Evolutionary conservation across 2,797 vertebrate genomes (phyloP), one percentile per base, ranked within the genome.

Genomic region (Rhinichthys osculus): DNA sequence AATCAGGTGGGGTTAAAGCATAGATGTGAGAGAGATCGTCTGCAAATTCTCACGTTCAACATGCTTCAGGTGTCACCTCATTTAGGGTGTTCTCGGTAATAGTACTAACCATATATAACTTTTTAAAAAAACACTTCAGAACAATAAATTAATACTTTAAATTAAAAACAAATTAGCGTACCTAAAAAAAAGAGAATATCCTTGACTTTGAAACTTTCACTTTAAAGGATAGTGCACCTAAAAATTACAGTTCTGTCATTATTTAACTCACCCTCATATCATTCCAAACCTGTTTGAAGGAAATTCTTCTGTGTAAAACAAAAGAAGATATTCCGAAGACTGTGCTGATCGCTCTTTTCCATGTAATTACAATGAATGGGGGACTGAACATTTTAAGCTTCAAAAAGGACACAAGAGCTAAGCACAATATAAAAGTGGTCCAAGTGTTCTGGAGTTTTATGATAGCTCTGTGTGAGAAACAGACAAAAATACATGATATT

Each of bases 11-110:
- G 66, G 52, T 72, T 78, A 66, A 23, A 70, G 67, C 62, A 57
- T 78, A 92, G 92, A 94, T 93, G 86, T 88, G 87, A 89, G 86
- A 88, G 33, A 79, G 92, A 93, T 94, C 90, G 90, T 70, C 71
- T 78, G 33, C 8, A 27, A 81, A 85, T 87, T 90, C 91, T 90
- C 85, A 88, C 54, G 70, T 33, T 78, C 74, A 81, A 23, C 44
- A 78, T 62, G 50, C 84, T 62, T 93, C 92, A 92, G 92, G 91
- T 91, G 92, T 57, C 91, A 54, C 78, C 83, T 88, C 86, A 82
- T 89, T 89, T 89, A 62, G 80, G 52, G 86, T 35, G 40, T 66
- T 50, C 47, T 92, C 87, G 90, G 91, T 88, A 88, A 90, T 89
- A 92, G 90, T 86, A 7, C 33, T 1, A 2, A 73, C 30, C 2